Evolutionary conservation across 1,140 invertebrate species (phyloP).

Genomic region (Armadillidium nasatum): DNA sequence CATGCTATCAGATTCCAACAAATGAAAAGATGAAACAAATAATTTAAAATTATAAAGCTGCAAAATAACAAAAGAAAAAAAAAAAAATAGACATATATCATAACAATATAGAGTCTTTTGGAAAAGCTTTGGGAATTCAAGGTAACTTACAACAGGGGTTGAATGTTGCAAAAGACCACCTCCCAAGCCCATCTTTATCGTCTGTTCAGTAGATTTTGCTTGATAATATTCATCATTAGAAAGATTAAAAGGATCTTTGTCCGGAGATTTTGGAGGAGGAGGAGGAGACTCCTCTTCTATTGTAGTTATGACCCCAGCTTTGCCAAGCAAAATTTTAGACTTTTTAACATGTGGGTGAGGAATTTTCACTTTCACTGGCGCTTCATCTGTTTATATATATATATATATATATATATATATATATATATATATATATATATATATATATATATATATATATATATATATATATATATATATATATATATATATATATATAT

Average conservation of each 20-base stretch:
- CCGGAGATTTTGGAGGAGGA: conserved; percentile 75
- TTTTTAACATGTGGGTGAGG: conserved; percentile 92
- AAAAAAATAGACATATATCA: neutral
- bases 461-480: too few species aligned
- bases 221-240: conserved; percentile 97
- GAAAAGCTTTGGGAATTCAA: neutral
- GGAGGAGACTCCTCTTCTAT: conserved; percentile 83
- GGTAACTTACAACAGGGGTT: conserved; percentile 68
- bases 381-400: conserved; percentile 31
- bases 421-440: conserved; percentile 44
- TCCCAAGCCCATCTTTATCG: conserved; percentile 48
- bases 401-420: neutral
- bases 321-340: conserved; percentile 90
- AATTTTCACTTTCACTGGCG: conserved; percentile 66
- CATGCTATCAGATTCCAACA: too few species aligned
- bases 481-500: too few species aligned
- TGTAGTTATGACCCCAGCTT: conserved; percentile 91
- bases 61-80: too few species aligned
- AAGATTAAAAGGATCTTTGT: conserved; percentile 95
- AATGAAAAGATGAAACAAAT: too few species aligned
- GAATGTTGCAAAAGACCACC: conserved; percentile 92
- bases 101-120: neutral
- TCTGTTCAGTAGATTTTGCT: conserved; percentile 64
- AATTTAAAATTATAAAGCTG: too few species aligned
- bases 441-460: conserved; percentile 16